Conservation (phyloP, 2,113 vertebrate species). For the Atherinomorus stipes region DNA sequence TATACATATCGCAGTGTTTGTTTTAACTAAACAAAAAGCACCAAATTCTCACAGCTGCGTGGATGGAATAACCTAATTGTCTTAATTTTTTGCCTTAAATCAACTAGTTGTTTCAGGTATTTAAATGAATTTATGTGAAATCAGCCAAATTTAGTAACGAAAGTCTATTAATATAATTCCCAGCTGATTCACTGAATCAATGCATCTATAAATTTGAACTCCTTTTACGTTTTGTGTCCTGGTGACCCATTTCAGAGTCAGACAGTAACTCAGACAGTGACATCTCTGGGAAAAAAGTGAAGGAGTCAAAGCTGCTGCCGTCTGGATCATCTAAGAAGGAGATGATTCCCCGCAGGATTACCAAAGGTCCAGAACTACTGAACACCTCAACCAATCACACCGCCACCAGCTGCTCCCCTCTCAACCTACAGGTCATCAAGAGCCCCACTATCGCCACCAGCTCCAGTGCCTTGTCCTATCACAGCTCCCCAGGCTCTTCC, state of each 20-base stretch:
- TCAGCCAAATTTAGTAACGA: background rate
- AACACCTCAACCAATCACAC: constrained; percentile 83
- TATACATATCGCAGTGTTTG: no score
- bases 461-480: constrained; percentile 90
- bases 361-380: constrained; percentile 87
- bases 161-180: background rate
- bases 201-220: constrained; percentile 4
- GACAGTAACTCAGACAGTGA: constrained; percentile 98
- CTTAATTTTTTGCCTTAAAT: background rate
- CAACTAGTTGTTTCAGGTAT: background rate
- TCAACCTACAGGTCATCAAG: constrained; percentile 94
- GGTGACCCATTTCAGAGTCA: constrained; percentile 84
- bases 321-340: constrained; percentile 90
- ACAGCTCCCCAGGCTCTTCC: constrained; percentile 89
- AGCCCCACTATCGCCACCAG: constrained; percentile 88
- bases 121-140: background rate
- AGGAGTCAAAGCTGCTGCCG: constrained; percentile 89
- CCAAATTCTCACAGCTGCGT: constrained; percentile 1
- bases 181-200: constrained; percentile 4
- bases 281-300: constrained; percentile 89
- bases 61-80: no score
- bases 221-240: background rate
- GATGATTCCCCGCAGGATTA: constrained; percentile 86
- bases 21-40: background rate
- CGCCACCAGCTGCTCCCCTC: constrained; percentile 89